phyloP scores from a whole-genome alignment of 2,797 vertebrate species.

The Huso huso region DNA sequence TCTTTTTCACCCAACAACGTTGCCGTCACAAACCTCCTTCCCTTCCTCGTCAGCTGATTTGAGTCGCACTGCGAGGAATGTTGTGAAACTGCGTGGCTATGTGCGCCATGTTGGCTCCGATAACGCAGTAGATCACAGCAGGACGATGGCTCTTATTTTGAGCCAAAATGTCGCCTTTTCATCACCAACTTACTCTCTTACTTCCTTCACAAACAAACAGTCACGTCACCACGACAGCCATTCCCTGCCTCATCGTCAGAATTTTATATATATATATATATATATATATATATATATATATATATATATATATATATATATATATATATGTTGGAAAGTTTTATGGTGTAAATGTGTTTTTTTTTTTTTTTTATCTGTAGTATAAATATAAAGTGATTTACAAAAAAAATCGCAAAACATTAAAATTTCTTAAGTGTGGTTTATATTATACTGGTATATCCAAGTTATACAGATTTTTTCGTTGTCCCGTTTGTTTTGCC shows the following conservation, averaged over 20 bases:
- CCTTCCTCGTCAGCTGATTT: slow-evolving; percentile 21
- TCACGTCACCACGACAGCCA: no score
- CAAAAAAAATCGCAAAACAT: not conserved
- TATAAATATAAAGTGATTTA: not conserved
- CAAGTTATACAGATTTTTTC: not conserved
- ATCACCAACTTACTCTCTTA: not conserved
- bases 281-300: not conserved
- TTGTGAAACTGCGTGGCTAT: not conserved
- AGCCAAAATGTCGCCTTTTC: not conserved
- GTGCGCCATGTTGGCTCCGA: not conserved
- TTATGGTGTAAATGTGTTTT: no score
- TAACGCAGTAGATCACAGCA: not conserved
- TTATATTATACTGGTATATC: not conserved
- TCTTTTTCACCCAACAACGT: no score
- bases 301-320: not conserved
- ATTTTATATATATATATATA: not conserved
- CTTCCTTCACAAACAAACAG: not conserved
- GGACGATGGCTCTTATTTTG: no score
- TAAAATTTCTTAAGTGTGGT: not conserved
- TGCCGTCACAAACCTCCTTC: not conserved
- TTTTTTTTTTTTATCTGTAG: not conserved
- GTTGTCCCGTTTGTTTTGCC: not conserved
- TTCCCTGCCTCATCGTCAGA: no score
- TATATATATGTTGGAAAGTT: no score
- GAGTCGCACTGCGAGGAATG: not conserved